phyloP scores from a whole-genome alignment of 2,888 invertebrate species.

The Drosophila merina region DNA sequence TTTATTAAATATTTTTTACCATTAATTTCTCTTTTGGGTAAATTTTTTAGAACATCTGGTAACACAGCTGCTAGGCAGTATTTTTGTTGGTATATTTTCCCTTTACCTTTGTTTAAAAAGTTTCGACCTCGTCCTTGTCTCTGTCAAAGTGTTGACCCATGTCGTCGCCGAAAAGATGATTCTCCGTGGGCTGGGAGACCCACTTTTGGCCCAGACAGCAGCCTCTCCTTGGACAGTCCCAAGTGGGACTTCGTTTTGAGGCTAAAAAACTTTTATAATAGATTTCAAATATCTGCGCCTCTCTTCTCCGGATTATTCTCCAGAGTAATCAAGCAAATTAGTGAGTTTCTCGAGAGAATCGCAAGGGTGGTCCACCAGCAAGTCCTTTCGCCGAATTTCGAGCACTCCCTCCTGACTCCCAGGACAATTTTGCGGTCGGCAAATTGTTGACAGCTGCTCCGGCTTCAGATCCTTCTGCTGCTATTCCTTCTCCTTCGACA shows the following conservation, averaged over 20 bases:
- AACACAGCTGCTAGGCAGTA: too few relatives aligned
- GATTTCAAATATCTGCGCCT: conserved; percentile 66
- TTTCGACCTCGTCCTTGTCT: conserved; percentile 35
- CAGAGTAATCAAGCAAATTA: conserved; percentile 78
- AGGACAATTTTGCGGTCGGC: conserved; percentile 67
- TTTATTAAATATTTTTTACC: too few relatives aligned
- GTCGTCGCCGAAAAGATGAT: conserved; percentile 37
- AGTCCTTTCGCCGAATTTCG: conserved; percentile 24
- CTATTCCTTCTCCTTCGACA: conserved; percentile 42
- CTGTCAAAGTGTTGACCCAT: conserved; percentile 49
- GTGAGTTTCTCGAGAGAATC: conserved; percentile 54
- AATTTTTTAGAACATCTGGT: too few relatives aligned
- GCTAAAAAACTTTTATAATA: conserved; percentile 76
- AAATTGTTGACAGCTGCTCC: conserved; percentile 76
- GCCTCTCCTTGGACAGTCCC: conserved; percentile 20
- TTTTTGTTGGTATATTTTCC: neutral
- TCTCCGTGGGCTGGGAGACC: neutral
- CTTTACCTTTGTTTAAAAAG: conserved; percentile 10
- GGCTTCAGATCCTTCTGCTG: conserved; percentile 23
- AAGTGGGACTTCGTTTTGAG: conserved; percentile 52
- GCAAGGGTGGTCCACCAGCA: conserved; percentile 12
- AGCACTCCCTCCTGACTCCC: conserved; percentile 54
- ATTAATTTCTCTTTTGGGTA: too few relatives aligned
- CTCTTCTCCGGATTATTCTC: conserved; percentile 54
- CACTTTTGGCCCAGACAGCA: neutral